Percentiles rank a stretch among this genome's conserved stretches.
Evolutionary conservation across 2,113 vertebrate genomes (phyloP).

Genomic region (Antechinus flavipes): DNA sequence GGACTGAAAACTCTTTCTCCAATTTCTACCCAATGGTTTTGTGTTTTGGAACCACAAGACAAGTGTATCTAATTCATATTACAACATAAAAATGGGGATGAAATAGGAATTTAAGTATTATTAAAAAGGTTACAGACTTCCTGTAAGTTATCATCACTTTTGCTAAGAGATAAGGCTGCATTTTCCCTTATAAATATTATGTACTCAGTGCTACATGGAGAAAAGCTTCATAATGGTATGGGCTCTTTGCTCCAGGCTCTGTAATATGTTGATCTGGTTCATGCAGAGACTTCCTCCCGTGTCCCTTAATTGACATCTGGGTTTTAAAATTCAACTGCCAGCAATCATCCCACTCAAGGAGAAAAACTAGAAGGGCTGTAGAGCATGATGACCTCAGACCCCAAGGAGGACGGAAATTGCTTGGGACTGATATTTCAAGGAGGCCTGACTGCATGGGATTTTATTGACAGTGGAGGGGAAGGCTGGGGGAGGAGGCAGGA

Average conservation of each 20-base stretch:
- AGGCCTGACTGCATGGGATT: no score
- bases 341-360: slow-evolving; percentile 64
- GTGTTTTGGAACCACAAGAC: background rate
- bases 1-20: background rate
- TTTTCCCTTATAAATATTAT: slow-evolving; percentile 45
- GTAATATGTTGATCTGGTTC: slow-evolving; percentile 58
- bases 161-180: slow-evolving; percentile 31
- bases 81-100: slow-evolving; percentile 31
- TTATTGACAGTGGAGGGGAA: background rate
- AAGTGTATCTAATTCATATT: slow-evolving; percentile 35
- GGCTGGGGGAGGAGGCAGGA: background rate
- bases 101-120: background rate
- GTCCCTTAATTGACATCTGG: slow-evolving; percentile 71
- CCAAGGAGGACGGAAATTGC: slow-evolving; percentile 56
- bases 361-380: slow-evolving; percentile 59
- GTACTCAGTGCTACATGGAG: background rate
- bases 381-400: slow-evolving; percentile 53
- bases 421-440: slow-evolving; percentile 49
- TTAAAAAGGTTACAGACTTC: slow-evolving; percentile 32
- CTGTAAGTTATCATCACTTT: background rate
- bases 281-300: slow-evolving; percentile 45
- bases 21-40: background rate
- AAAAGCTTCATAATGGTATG: slow-evolving; percentile 10
- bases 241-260: slow-evolving; percentile 1
- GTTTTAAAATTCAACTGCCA: slow-evolving; percentile 70